These are phyloP conservation scores for Goniozus legneri DNA, from an alignment of 1,140 invertebrate genomes.

Conservation along the genomic window DNA sequence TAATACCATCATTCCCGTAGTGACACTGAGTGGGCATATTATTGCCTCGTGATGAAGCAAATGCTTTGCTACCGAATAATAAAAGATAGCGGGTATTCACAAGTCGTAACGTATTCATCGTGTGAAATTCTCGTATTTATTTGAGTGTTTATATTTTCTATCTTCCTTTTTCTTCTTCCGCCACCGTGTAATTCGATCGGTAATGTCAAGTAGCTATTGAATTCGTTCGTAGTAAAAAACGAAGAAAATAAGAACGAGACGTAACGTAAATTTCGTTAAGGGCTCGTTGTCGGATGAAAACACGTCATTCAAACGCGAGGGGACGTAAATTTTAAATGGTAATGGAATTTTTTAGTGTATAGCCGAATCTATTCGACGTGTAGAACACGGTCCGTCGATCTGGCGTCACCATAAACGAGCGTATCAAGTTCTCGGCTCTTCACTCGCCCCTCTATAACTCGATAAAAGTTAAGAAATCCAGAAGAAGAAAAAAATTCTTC, in stretches of 20 bases:
- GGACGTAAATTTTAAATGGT: conserved; percentile 15
- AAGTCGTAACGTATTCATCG: no score
- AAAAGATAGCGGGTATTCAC: conserved; percentile 41
- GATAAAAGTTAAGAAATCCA: no score
- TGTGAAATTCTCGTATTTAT: no score
- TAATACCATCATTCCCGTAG: conserved; percentile 26
- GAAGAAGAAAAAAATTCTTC: no score
- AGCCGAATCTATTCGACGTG: conserved; percentile 1
- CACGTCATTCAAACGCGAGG: background rate
- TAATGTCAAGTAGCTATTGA: no score
- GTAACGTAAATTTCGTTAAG: background rate
- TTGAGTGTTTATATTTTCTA: no score
- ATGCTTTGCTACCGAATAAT: conserved; percentile 29
- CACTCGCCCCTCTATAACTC: conserved; percentile 2
- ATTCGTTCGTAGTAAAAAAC: no score
- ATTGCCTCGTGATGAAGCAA: conserved; percentile 31
- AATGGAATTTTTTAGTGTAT: conserved; percentile 12
- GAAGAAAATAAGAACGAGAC: background rate
- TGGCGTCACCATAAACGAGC: conserved; percentile 13
- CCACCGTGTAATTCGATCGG: no score
- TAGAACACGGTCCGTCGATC: conserved; percentile 1
- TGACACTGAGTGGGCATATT: conserved; percentile 27
- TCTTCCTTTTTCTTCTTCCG: background rate
- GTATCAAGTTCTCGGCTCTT: no score
- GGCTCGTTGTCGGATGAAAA: no score